Evolutionary conservation across 2,797 vertebrate genomes (phyloP).

Genomic region (Rousettus madagascariensis): DNA sequence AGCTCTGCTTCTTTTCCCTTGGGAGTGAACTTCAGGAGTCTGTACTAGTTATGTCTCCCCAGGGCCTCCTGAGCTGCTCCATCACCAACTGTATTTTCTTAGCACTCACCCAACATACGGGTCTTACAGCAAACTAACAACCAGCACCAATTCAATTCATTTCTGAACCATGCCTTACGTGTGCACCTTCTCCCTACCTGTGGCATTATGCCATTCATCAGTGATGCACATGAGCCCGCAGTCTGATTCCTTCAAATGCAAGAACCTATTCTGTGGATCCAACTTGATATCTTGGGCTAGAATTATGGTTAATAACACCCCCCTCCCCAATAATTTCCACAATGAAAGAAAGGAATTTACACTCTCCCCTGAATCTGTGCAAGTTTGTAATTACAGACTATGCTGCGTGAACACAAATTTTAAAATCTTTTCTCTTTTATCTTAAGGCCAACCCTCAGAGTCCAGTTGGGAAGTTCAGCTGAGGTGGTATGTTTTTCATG

Average conservation of each 20-base stretch:
- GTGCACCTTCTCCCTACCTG: not conserved
- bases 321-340: not conserved
- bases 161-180: fast-evolving
- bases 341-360: not conserved
- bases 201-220: not conserved
- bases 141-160: not conserved
- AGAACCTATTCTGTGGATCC: not conserved
- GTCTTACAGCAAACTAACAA: not conserved
- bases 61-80: not conserved
- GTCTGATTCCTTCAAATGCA: not conserved
- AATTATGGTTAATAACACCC: not conserved
- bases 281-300: not conserved
- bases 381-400: not conserved
- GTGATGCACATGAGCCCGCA: no score
- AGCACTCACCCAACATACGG: not conserved
- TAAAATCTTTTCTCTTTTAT: conserved; percentile 14
- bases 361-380: not conserved
- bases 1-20: not conserved
- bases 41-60: not conserved
- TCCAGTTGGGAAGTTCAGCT: not conserved
- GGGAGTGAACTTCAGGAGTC: not conserved
- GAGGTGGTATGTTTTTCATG: not conserved
- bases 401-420: not conserved
- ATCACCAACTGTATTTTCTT: not conserved
- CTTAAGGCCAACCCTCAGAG: not conserved